A percentile compares a stretch with the other conserved stretches of the same genome.
Conservation (phyloP, 2,888 invertebrate species). For the Stenurella melanura region DNA sequence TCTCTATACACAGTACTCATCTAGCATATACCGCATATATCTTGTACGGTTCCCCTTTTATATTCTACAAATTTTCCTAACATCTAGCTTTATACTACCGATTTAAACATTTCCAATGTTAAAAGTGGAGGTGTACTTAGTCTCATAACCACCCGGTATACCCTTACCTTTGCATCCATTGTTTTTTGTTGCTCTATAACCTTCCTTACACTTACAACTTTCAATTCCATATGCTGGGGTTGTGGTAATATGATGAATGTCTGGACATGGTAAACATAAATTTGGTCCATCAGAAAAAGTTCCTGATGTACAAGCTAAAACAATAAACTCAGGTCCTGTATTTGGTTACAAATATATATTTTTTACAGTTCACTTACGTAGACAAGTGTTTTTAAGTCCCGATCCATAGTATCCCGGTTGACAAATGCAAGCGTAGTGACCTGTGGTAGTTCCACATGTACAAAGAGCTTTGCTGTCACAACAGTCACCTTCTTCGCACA, state of each 20-base stretch:
- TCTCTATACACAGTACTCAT: too few species aligned
- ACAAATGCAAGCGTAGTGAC: conserved; percentile 82
- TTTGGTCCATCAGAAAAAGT: conserved; percentile 79
- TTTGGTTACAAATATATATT: not conserved
- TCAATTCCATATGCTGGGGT: conserved; percentile 76
- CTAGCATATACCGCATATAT: too few species aligned
- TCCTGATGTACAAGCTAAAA: conserved; percentile 79
- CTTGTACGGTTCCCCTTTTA: too few species aligned
- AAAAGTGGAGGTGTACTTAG: too few species aligned
- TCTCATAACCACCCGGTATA: too few species aligned
- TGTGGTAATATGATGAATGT: conserved; percentile 78
- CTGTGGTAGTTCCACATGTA: conserved; percentile 81
- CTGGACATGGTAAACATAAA: conserved; percentile 77
- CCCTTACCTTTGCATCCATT: conserved; percentile 76
- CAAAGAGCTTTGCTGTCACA: conserved; percentile 79
- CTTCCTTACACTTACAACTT: conserved; percentile 79
- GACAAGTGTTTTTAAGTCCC: conserved; percentile 77
- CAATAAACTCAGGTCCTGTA: not conserved
- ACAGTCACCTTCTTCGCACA: conserved; percentile 76
- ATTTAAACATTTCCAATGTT: too few species aligned
- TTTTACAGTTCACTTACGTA: conserved; percentile 72
- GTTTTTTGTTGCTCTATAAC: conserved; percentile 74
- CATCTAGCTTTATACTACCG: too few species aligned
- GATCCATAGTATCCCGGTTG: conserved; percentile 80
- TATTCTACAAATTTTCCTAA: too few species aligned